A percentile compares a stretch with the other conserved stretches of the same genome.
Conservation (phyloP, 37 sponge, comb jelly and placozoan genomes). For the Ianthella basta region DNA sequence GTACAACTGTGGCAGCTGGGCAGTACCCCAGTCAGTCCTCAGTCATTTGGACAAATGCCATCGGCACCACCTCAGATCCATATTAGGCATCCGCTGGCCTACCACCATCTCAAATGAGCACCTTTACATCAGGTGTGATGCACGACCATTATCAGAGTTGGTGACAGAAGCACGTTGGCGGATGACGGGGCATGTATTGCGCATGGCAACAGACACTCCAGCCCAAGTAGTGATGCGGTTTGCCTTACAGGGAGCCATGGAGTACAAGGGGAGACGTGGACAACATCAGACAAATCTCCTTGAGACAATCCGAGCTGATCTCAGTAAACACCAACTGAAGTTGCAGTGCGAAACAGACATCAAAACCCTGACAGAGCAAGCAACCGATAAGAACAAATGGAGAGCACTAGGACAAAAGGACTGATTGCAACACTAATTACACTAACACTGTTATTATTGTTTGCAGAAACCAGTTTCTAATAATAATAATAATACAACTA, state of each 20-base stretch:
- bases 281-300: slow-evolving; percentile 17
- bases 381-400: too few species aligned
- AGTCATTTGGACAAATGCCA: slow-evolving; percentile 6
- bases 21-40: slow-evolving; percentile 17
- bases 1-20: slow-evolving; percentile 29
- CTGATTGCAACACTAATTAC: too few species aligned
- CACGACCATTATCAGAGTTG: slow-evolving; percentile 27
- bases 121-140: slow-evolving; percentile 16
- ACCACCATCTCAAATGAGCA: slow-evolving; percentile 32
- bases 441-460: too few species aligned
- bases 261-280: slow-evolving; percentile 14
- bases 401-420: too few species aligned
- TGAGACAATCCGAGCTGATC: slow-evolving; percentile 19
- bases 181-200: slow-evolving; percentile 15
- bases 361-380: too few species aligned
- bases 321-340: too few species aligned
- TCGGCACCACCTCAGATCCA: slow-evolving; percentile 16
- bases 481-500: too few species aligned
- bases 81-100: slow-evolving; percentile 9
- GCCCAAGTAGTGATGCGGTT: slow-evolving; percentile 11
- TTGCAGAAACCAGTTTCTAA: too few species aligned
- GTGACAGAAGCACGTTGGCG: slow-evolving; percentile 19
- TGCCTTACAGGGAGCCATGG: background rate
- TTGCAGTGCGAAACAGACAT: too few species aligned
- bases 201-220: slow-evolving; percentile 17